A percentile compares a stretch with the other conserved stretches of the same genome.
These are phyloP conservation scores for Drepana falcataria DNA, from an alignment of 2,888 invertebrate genomes.

Conservation along the genomic window DNA sequence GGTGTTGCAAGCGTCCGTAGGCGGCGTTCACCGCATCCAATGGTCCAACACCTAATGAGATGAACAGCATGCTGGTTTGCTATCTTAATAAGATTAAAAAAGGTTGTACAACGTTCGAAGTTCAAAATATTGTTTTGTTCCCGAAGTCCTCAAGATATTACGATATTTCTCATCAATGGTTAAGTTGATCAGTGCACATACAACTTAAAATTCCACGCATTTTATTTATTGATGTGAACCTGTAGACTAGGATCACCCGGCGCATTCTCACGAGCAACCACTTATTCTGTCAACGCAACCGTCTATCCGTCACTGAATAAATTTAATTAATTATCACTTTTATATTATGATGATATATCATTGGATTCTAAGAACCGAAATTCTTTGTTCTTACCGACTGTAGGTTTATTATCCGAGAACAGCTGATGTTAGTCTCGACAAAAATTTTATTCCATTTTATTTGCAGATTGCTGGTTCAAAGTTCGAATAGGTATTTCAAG, in stretches of 20 bases:
- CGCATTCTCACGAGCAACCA: constrained; percentile 43
- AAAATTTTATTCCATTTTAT: no score
- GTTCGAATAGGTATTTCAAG: no score
- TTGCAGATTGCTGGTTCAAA: no score
- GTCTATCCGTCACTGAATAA: constrained; percentile 39
- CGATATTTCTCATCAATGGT: background rate
- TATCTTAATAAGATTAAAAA: no score
- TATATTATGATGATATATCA: background rate
- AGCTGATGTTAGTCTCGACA: no score
- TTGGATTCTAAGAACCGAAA: background rate
- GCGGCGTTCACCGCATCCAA: no score
- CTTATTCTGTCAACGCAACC: constrained; percentile 39
- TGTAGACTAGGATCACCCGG: background rate
- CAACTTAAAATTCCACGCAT: background rate
- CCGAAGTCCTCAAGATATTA: no score
- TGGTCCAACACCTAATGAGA: no score
- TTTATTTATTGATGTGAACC: constrained; percentile 1
- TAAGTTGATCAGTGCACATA: background rate
- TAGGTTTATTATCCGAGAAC: background rate
- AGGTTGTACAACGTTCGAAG: no score
- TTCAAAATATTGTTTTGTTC: no score
- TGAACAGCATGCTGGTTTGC: no score
- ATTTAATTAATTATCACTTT: constrained; percentile 15
- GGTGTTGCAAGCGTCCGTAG: no score
- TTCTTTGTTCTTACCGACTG: background rate